phyloP scores from a whole-genome alignment of 2,888 invertebrate genomes.

The Caenorhabditis sp. region DNA sequence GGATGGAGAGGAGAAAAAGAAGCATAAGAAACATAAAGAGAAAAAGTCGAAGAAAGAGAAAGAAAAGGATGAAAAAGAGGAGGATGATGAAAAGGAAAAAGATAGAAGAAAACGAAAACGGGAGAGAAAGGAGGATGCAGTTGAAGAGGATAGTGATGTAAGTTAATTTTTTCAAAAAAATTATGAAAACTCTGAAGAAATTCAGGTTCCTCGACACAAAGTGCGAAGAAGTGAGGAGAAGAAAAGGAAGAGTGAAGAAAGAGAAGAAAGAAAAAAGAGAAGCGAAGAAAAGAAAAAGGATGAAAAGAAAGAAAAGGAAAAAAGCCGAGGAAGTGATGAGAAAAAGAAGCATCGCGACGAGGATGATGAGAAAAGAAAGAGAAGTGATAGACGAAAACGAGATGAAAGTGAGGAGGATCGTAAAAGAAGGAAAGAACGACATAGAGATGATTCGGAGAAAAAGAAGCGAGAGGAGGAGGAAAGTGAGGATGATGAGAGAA shows the following conservation, averaged over 20 bases:
- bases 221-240: neutral
- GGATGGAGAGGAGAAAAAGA: constrained; percentile 8
- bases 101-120: constrained; percentile 9
- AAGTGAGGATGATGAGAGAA: neutral
- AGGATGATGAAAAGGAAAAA: constrained; percentile 1
- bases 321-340: neutral
- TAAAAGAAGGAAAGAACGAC: neutral
- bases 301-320: neutral
- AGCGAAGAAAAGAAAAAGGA: neutral
- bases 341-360: neutral
- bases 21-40: constrained; percentile 20
- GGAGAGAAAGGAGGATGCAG: neutral
- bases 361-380: neutral
- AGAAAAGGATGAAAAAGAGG: constrained; percentile 8
- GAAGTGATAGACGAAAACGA: neutral
- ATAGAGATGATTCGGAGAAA: neutral
- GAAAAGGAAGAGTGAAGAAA: neutral
- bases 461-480: neutral
- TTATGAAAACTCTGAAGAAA: neutral
- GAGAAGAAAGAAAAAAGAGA: neutral
- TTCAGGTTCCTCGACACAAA: neutral
- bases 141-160: constrained; percentile 6
- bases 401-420: neutral
- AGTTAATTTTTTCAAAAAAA: neutral
- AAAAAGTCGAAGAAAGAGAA: constrained; percentile 22